These are phyloP conservation scores for Amblyornis subalaris DNA, from an alignment of 2,113 vertebrate genomes.

Conservation along the genomic window DNA sequence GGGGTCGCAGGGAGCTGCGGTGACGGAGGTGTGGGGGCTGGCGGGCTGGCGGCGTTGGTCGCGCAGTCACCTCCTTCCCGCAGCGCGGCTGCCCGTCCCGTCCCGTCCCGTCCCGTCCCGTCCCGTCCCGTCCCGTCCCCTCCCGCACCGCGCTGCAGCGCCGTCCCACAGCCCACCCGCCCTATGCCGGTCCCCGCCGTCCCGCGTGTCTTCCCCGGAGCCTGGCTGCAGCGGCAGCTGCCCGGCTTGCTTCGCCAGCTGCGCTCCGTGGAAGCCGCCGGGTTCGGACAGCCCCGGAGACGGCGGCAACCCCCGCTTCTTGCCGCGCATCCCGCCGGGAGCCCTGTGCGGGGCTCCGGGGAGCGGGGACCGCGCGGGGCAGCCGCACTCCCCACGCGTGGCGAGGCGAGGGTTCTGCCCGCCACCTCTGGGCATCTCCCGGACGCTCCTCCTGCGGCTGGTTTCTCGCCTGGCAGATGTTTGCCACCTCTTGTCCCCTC, in stretches of 20 bases:
- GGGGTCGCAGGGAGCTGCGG: background rate
- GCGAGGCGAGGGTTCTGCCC: background rate
- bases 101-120: no score
- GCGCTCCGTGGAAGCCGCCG: background rate
- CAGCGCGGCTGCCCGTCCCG: no score
- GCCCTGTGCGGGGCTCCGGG: background rate
- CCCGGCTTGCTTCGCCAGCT: background rate
- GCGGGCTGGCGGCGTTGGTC: background rate
- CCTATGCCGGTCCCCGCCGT: background rate
- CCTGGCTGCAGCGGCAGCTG: background rate
- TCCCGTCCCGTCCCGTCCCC: no score
- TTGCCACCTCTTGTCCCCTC: background rate
- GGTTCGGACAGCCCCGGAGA: no score
- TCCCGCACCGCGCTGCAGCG: background rate
- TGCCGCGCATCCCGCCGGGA: background rate
- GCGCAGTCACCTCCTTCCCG: background rate
- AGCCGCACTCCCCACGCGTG: background rate
- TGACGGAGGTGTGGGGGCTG: fast-evolving
- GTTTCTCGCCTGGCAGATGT: background rate
- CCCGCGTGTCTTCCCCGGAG: background rate
- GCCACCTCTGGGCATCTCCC: background rate
- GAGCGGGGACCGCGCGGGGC: fast-evolving
- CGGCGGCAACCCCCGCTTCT: background rate
- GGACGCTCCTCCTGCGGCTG: background rate
- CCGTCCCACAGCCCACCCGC: background rate